Evolutionary conservation across 2,113 vertebrate genomes (phyloP).

Genomic region (Scatophagus argus): DNA sequence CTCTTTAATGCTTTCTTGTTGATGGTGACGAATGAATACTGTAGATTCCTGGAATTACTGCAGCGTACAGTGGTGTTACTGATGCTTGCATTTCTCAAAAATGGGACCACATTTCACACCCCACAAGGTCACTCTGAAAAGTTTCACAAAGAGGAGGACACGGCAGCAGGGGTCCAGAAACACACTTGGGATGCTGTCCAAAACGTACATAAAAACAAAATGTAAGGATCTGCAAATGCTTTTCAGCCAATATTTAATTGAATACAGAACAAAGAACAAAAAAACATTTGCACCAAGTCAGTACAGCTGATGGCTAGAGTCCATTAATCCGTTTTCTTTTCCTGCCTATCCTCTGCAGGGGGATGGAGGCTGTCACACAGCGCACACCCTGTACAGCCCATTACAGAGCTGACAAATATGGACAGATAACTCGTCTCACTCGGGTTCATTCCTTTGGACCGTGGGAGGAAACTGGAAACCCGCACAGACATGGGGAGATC

Average conservation of each 20-base stretch:
- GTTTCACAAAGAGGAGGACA: background rate
- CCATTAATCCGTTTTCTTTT: background rate
- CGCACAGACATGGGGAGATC: background rate
- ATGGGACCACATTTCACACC: background rate
- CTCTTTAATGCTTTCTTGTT: background rate
- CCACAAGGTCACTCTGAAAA: background rate
- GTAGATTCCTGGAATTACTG: background rate
- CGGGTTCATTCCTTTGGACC: background rate
- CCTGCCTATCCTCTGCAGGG: background rate
- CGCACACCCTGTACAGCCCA: background rate
- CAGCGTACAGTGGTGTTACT: background rate
- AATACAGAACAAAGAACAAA: too few species aligned
- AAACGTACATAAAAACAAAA: too few species aligned
- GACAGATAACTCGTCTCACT: background rate
- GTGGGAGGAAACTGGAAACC: background rate
- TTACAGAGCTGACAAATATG: background rate
- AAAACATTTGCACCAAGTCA: background rate
- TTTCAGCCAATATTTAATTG: too few species aligned
- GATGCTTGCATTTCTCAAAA: background rate
- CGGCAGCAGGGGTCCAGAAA: background rate
- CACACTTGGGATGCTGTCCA: too few species aligned
- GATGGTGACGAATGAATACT: background rate
- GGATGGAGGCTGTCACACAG: background rate
- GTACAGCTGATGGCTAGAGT: background rate
- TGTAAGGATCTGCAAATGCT: too few species aligned